Base-by-base conservation (phyloP, 64 coral and sea anemone genomes). In the Orbicella faveolata region DNA sequence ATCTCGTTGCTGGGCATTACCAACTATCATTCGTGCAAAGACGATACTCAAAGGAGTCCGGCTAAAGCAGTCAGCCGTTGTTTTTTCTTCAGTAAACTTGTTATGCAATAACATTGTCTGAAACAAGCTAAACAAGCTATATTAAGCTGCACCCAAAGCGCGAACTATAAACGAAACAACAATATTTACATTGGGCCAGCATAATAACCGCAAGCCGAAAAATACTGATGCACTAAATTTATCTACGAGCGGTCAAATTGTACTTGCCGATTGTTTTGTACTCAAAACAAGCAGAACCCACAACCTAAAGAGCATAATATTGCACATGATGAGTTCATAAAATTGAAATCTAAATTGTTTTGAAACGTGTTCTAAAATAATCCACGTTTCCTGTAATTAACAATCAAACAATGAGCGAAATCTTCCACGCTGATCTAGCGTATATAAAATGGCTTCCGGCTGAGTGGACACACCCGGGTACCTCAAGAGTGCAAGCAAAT, bases 381-480 rank as follows among this genome's bases (percentile, higher is more conserved):
- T 68, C 82, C 82, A 35, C 53, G 82, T 85, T 85, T 85, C 82
- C 82, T 70, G 82, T 73, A n/a, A 85, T 66, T 36, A 85, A 14
- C 20, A 9, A 11, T 41, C 6, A n/a, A 41, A 84, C 61, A 84
- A 69, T 44, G 20, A 20, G 6, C 52, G 55, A 34, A 81, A 11
- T 20, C 16, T 62, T 19, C 20, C 8, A 30, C 51, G 39, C 9
- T 41, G 23, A n/a, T 52, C 48, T 55, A 13, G 77, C 77, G 23
- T 39, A 15, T 48, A 48, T 74, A 76, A 76, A 76, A 76, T 44
- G 23, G 20, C 51, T 79, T 79, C 77, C 77, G 77, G 77, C 30
- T 18, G 12, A 57, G 52, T 59, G 20, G 77, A 16, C 77, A 30
- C 77, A 59, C 77, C 77, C 52, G 55, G 10, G 15, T 79, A 26